Evolutionary conservation across 2,888 invertebrate genomes (phyloP).

Genomic region (Torymus aiolomorphi): DNA sequence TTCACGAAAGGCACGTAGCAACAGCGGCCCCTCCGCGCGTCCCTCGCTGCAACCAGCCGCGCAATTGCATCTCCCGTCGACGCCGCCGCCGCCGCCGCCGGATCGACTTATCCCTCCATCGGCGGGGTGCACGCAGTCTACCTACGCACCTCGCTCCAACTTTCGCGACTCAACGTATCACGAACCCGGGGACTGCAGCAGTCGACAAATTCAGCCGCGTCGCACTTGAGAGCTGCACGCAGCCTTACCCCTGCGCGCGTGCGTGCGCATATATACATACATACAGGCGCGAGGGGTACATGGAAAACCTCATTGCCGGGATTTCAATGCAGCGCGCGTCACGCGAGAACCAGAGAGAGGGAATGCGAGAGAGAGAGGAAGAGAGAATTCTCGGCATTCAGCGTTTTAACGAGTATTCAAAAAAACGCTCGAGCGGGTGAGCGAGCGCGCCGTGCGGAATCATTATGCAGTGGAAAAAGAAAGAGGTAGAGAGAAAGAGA

Average conservation of each 20-base stretch:
- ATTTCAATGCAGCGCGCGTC: conserved; percentile 58
- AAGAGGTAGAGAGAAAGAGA: conserved; percentile 17
- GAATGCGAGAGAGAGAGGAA: too few species aligned
- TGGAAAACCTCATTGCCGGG: conserved; percentile 55
- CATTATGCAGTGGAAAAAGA: conserved; percentile 58
- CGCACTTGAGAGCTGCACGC: conserved; percentile 10
- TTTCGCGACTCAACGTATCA: not conserved
- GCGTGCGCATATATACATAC: not conserved
- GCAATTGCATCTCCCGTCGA: too few species aligned
- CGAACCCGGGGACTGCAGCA: not conserved
- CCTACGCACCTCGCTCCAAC: too few species aligned
- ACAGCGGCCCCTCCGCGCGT: too few species aligned
- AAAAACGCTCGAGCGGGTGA: conserved; percentile 37
- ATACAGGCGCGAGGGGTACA: not conserved
- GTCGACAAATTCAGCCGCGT: conserved; percentile 13
- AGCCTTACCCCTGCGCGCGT: not conserved
- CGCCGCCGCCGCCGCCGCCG: too few species aligned
- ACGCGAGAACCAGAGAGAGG: conserved; percentile 11
- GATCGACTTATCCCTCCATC: too few species aligned
- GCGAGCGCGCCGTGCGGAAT: conserved; percentile 36
- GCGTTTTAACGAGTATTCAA: conserved; percentile 57
- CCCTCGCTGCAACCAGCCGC: too few species aligned
- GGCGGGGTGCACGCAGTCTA: too few species aligned
- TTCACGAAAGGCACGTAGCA: too few species aligned
- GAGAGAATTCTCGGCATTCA: conserved; percentile 52